phyloP scores from a whole-genome alignment of 1,140 invertebrate species.

The Heterodera schachtii region DNA sequence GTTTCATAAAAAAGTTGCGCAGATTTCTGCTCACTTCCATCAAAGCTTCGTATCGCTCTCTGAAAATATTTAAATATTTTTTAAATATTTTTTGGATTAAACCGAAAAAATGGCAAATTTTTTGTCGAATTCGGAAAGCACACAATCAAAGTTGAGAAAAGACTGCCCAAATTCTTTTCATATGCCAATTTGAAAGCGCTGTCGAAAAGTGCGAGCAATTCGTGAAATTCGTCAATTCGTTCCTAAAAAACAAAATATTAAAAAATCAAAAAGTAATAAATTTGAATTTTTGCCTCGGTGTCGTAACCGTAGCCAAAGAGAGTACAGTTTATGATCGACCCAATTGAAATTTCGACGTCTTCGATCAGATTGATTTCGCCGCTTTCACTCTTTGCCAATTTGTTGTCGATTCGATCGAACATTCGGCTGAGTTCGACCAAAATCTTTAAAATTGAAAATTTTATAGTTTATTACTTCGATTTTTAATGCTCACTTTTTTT shows the following conservation, averaged over 20 bases:
- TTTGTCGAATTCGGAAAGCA: constrained; percentile 19
- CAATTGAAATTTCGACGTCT: constrained; percentile 42
- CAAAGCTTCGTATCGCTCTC: constrained; percentile 7
- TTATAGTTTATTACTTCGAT: background rate
- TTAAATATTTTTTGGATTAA: background rate
- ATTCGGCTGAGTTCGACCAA: constrained; percentile 41
- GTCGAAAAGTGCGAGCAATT: constrained; percentile 19
- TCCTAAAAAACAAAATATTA: constrained; percentile 10
- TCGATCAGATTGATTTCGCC: constrained; percentile 29
- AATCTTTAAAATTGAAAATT: constrained; percentile 24
- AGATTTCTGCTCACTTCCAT: constrained; percentile 3
- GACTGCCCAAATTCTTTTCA: constrained; percentile 11
- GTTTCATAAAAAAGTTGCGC: constrained; percentile 16
- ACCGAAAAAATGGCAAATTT: constrained; percentile 5
- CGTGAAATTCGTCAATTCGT: constrained; percentile 15
- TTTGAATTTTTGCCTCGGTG: background rate
- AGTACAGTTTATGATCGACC: constrained; percentile 45
- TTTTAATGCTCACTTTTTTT: constrained; percentile 21
- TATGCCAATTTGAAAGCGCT: constrained; percentile 2
- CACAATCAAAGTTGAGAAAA: constrained; percentile 14
- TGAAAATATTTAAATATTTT: background rate
- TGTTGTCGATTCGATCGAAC: constrained; percentile 34
- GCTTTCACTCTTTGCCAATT: constrained; percentile 26
- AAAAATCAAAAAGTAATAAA: background rate
- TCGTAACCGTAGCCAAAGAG: constrained; percentile 48